These are phyloP conservation scores for Gymnothorax reevesii DNA, from an alignment of 2,797 vertebrate species.

Conservation along the genomic window DNA sequence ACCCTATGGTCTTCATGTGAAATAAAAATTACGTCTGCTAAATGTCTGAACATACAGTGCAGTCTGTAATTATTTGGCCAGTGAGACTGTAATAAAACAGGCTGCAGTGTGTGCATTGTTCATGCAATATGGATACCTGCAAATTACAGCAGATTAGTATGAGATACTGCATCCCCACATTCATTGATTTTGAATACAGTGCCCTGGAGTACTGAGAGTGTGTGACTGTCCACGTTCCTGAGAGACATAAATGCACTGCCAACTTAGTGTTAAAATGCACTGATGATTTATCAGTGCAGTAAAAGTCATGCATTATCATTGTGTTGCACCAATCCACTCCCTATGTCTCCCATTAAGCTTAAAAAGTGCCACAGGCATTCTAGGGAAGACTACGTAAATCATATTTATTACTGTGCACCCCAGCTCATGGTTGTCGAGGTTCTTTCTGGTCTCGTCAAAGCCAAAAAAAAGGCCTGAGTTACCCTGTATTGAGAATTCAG, in stretches of 20 bases:
- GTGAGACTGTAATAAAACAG: no score
- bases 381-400: constrained; percentile 1
- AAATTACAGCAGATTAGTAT: no score
- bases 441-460: constrained; percentile 9
- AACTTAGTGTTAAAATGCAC: neutral
- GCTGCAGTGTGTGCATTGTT: no score
- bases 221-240: no score
- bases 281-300: neutral
- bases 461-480: neutral
- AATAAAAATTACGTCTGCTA: neutral
- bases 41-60: neutral
- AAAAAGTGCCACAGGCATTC: constrained; percentile 12
- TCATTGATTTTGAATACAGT: no score
- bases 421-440: constrained; percentile 18
- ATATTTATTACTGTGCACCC: neutral
- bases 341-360: constrained; percentile 7
- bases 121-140: no score
- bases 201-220: no score
- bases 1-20: neutral
- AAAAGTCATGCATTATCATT: neutral
- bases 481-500: neutral
- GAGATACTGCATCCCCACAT: no score
- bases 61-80: no score
- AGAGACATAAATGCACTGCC: no score
- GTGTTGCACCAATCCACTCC: neutral